Evolutionary conservation across 2,888 invertebrate species (phyloP).

Genomic region (Diaphora mendica): DNA sequence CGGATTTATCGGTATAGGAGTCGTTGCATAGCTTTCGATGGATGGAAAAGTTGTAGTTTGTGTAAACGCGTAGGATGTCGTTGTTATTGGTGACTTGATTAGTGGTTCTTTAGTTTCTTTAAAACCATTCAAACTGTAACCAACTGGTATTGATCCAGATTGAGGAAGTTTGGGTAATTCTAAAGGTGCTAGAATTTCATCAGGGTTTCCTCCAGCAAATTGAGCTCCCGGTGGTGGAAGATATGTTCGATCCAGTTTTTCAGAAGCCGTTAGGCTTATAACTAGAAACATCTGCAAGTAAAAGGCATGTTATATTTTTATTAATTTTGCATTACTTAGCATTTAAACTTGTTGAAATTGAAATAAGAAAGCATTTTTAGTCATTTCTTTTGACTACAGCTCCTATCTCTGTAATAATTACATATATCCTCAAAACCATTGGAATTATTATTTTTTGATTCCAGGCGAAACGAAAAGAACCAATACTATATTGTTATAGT

Average conservation of each 20-base stretch:
- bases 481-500: constrained; percentile 21
- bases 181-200: constrained; percentile 62
- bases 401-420: too few relatives aligned
- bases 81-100: constrained; percentile 39
- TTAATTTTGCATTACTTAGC: not conserved
- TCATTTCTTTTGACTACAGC: too few relatives aligned
- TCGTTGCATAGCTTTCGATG: constrained; percentile 43
- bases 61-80: constrained; percentile 63
- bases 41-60: constrained; percentile 65
- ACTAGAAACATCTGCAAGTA: constrained; percentile 68
- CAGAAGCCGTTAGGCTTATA: constrained; percentile 59
- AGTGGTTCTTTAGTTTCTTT: constrained; percentile 16
- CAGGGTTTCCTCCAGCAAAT: constrained; percentile 67
- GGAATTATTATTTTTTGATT: constrained; percentile 17
- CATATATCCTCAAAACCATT: too few relatives aligned
- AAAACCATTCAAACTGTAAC: not conserved
- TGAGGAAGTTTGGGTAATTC: constrained; percentile 55
- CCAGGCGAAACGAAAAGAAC: constrained; percentile 23
- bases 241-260: constrained; percentile 72
- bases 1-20: constrained; percentile 28
- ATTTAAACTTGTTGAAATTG: too few relatives aligned
- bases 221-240: constrained; percentile 74
- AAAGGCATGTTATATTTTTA: constrained; percentile 8
- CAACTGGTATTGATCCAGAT: constrained; percentile 22
- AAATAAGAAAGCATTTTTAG: too few relatives aligned